Conservation (phyloP, 2,888 invertebrate species). For the Cataglyphis albicans region DNA sequence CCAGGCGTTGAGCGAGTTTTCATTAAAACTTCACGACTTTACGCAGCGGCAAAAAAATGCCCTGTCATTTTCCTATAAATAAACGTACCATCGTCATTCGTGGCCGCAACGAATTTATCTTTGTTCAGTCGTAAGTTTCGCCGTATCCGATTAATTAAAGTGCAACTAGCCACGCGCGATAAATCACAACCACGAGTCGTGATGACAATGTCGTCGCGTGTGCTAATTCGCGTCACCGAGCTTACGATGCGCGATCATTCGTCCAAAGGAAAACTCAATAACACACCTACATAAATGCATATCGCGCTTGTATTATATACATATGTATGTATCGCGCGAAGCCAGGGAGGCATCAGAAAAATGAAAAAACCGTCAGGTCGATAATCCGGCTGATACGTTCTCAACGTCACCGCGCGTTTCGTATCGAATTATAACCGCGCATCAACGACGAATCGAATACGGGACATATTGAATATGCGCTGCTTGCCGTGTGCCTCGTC, state of each 20-base stretch:
- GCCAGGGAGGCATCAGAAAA: background rate
- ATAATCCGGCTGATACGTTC: slow-evolving; percentile 33
- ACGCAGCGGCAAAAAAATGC: slow-evolving; percentile 59
- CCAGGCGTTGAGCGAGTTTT: slow-evolving; percentile 66
- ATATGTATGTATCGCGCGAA: background rate
- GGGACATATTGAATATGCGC: slow-evolving; percentile 62
- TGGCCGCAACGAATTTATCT: slow-evolving; percentile 18
- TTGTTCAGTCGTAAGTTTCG: slow-evolving; percentile 6
- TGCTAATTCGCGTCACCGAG: background rate
- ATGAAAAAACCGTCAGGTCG: slow-evolving; percentile 10
- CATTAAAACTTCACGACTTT: slow-evolving; percentile 74
- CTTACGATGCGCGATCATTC: background rate
- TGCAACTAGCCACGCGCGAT: background rate
- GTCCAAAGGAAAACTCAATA: background rate
- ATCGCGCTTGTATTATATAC: background rate
- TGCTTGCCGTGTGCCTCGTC: slow-evolving; percentile 63
- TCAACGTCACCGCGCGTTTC: slow-evolving; percentile 48
- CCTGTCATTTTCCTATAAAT: slow-evolving; percentile 64
- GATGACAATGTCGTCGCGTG: background rate
- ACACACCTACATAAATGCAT: background rate
- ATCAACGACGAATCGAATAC: slow-evolving; percentile 61
- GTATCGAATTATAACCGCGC: slow-evolving; percentile 67
- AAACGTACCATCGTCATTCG: slow-evolving; percentile 28
- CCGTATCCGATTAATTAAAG: slow-evolving; percentile 33
- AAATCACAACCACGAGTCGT: slow-evolving; percentile 10